These are phyloP conservation scores for Andrena haemorrhoa DNA, from an alignment of 2,888 invertebrate species.

Conservation along the genomic window DNA sequence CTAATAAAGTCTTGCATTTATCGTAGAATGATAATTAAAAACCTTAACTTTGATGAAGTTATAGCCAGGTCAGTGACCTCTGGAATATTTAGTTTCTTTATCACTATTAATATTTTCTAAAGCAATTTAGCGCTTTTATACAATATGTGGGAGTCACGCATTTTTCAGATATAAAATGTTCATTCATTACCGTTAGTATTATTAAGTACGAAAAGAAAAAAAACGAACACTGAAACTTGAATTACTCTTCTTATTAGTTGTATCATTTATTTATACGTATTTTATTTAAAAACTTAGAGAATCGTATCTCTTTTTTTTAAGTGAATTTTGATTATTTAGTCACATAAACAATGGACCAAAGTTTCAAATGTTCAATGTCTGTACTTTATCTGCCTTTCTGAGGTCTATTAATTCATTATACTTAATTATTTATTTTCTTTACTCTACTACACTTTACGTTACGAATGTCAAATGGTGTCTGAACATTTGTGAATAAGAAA, in stretches of 20 bases:
- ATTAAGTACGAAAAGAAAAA: slow-evolving; percentile 36
- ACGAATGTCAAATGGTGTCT: slow-evolving; percentile 40
- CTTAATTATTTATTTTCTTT: slow-evolving; percentile 62
- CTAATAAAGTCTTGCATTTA: slow-evolving; percentile 53
- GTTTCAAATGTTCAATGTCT: slow-evolving; percentile 58
- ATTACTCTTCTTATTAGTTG: slow-evolving; percentile 51
- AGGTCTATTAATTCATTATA: slow-evolving; percentile 53
- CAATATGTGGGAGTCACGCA: slow-evolving; percentile 28
- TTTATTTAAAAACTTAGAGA: slow-evolving; percentile 62
- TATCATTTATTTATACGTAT: slow-evolving; percentile 60
- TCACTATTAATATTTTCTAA: slow-evolving; percentile 48
- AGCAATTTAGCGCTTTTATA: slow-evolving; percentile 55
- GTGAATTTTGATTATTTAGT: slow-evolving; percentile 56
- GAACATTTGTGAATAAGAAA: slow-evolving; percentile 48
- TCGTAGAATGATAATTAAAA: slow-evolving; percentile 53
- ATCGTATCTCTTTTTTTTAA: slow-evolving; percentile 43
- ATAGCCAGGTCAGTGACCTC: slow-evolving; percentile 33
- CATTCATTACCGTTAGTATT: slow-evolving; percentile 45
- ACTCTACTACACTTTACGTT: slow-evolving; percentile 44
- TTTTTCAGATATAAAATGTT: slow-evolving; percentile 30
- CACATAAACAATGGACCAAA: slow-evolving; percentile 71
- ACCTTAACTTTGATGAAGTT: slow-evolving; percentile 50
- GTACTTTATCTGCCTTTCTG: slow-evolving; percentile 42
- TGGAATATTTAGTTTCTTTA: slow-evolving; percentile 44
- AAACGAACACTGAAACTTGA: slow-evolving; percentile 35